A percentile compares a stretch with the other conserved stretches of the same genome.
phyloP scores from a whole-genome alignment of 2,888 invertebrate genomes.

The Drosophila trichaetosa region DNA sequence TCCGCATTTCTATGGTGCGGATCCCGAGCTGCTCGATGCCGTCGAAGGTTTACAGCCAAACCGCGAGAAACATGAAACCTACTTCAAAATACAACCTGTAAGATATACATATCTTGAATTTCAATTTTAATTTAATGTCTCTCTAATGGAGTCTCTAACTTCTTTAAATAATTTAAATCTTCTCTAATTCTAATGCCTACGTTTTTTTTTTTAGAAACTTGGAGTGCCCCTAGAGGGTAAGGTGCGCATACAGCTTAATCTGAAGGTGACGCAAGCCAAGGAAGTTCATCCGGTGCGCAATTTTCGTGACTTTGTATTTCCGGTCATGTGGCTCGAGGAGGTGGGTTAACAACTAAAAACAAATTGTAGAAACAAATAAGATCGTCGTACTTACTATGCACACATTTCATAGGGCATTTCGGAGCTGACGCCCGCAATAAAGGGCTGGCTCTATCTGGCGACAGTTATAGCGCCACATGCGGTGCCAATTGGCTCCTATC shows the following conservation, averaged over 20 bases:
- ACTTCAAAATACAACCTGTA: slow-evolving; percentile 94
- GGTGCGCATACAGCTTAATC: slow-evolving; percentile 92
- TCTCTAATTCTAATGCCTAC: not conserved
- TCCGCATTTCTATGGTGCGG: slow-evolving; percentile 95
- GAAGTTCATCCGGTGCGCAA: slow-evolving; percentile 90
- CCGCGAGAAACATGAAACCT: slow-evolving; percentile 89
- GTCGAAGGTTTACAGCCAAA: slow-evolving; percentile 91
- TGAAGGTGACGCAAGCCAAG: slow-evolving; percentile 91
- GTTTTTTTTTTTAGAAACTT: slow-evolving; percentile 88
- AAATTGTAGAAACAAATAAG: not conserved
- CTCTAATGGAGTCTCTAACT: too few species aligned
- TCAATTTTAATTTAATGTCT: too few species aligned
- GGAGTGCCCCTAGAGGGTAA: slow-evolving; percentile 94
- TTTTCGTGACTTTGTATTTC: slow-evolving; percentile 92
- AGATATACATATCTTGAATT: slow-evolving; percentile 7
- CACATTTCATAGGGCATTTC: slow-evolving; percentile 88
- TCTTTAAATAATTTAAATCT: not conserved
- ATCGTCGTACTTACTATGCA: not conserved
- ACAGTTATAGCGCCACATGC: slow-evolving; percentile 91
- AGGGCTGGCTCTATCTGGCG: slow-evolving; percentile 92
- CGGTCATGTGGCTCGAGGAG: slow-evolving; percentile 96
- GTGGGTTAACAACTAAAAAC: slow-evolving; percentile 86
- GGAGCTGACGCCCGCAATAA: slow-evolving; percentile 91
- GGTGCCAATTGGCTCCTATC: slow-evolving; percentile 90
- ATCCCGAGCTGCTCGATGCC: slow-evolving; percentile 88